phyloP scores from a whole-genome alignment of 2,797 vertebrate genomes.

The Gallirallus australis region DNA sequence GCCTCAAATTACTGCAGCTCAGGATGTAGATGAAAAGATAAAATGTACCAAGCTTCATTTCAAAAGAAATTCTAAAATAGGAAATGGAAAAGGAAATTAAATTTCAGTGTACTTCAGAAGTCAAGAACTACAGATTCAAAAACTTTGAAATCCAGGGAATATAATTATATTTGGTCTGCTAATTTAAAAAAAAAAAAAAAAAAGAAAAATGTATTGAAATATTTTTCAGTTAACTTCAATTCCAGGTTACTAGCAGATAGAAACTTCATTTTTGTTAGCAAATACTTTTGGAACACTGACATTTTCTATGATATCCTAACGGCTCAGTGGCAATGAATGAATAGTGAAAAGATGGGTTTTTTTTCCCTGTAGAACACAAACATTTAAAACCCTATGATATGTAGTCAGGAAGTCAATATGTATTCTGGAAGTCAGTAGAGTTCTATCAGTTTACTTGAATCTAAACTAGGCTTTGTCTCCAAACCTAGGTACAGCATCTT shows the following conservation, averaged over 20 bases:
- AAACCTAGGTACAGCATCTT: neutral
- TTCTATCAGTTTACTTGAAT: neutral
- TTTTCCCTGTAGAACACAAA: neutral
- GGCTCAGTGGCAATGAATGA: neutral
- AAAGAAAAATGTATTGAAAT: neutral
- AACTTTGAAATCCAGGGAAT: neutral
- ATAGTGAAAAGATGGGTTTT: neutral
- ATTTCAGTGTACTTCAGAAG: neutral
- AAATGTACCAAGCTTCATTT: slow-evolving; percentile 3
- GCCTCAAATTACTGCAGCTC: slow-evolving; percentile 9
- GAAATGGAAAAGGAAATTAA: slow-evolving; percentile 43
- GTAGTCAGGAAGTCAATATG: neutral
- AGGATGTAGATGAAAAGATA: slow-evolving; percentile 11
- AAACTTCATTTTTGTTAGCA: neutral
- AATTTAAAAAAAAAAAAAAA: neutral
- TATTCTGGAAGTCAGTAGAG: neutral
- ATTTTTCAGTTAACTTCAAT: neutral
- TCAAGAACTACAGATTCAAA: neutral
- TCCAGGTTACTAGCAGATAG: neutral
- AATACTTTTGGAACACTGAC: neutral
- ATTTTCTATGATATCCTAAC: neutral
- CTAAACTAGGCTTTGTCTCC: neutral
- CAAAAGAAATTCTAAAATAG: slow-evolving; percentile 25
- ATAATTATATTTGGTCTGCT: neutral
- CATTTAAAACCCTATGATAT: neutral